A percentile compares a stretch with the other conserved stretches of the same genome.
Evolutionary conservation across 2,888 invertebrate species (phyloP).

Genomic region (Cordilura impudica): DNA sequence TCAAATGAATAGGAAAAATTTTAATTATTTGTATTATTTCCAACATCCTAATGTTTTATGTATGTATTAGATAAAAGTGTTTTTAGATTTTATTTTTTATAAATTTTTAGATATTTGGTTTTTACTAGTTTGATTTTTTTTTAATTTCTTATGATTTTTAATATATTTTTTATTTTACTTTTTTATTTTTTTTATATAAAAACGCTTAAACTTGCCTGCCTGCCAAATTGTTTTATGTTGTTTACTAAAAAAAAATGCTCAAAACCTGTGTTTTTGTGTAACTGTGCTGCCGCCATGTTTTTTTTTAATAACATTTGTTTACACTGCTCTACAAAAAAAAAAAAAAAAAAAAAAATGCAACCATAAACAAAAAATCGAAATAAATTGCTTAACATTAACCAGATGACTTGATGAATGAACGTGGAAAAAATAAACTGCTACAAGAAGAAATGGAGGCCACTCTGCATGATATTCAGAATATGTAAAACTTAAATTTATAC

Average conservation of each 20-base stretch:
- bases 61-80: background rate
- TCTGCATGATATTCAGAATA: slow-evolving; percentile 99
- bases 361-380: slow-evolving; percentile 24
- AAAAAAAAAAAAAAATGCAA: background rate
- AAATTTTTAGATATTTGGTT: too few species aligned
- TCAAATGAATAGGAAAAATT: slow-evolving; percentile 27
- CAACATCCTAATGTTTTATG: slow-evolving; percentile 40
- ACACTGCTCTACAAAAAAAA: background rate
- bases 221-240: slow-evolving; percentile 63
- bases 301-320: slow-evolving; percentile 33
- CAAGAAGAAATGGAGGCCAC: slow-evolving; percentile 99
- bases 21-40: background rate
- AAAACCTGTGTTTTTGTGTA: slow-evolving; percentile 43
- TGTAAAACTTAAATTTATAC: slow-evolving; percentile 82
- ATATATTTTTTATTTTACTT: slow-evolving; percentile 66
- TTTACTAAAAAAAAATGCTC: slow-evolving; percentile 61
- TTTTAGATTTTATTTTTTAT: background rate
- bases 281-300: slow-evolving; percentile 54
- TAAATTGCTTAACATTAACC: background rate
- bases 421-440: slow-evolving; percentile 96
- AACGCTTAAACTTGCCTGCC: slow-evolving; percentile 62
- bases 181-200: slow-evolving; percentile 65
- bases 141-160: slow-evolving; percentile 46
- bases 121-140: slow-evolving; percentile 60
- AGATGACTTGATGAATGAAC: slow-evolving; percentile 97